These are phyloP conservation scores for Tylochromis polylepis DNA, from an alignment of 2,113 vertebrate species.

Conservation along the genomic window DNA sequence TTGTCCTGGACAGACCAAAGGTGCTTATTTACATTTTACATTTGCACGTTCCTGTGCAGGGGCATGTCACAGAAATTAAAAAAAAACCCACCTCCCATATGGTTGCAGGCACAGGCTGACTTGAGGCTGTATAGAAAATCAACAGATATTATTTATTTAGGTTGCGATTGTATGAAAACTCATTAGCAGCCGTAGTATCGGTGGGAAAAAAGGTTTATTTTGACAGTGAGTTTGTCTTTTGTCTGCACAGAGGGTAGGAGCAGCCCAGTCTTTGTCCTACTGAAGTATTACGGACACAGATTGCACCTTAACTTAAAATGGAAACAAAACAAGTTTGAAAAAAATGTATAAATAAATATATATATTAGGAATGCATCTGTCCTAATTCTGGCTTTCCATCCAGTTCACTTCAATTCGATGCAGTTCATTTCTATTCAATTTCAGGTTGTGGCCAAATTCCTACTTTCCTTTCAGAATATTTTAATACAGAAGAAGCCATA, in stretches of 20 bases:
- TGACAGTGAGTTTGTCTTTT: neutral
- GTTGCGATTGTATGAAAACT: neutral
- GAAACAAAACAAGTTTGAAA: neutral
- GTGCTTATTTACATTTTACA: conserved; percentile 17
- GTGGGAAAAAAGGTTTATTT: neutral
- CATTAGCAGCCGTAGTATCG: neutral
- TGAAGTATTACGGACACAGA: neutral
- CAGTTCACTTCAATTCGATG: neutral
- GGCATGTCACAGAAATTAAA: conserved; percentile 7
- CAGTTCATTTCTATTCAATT: neutral
- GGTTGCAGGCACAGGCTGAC: neutral
- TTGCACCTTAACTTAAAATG: neutral
- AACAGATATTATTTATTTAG: neutral
- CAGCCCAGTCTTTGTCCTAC: neutral
- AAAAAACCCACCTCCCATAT: neutral
- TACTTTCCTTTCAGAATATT: neutral
- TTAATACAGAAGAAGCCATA: neutral
- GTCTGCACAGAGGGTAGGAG: neutral
- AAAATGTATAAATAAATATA: neutral
- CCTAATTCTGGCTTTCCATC: neutral
- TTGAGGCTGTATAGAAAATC: neutral
- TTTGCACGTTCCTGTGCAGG: neutral
- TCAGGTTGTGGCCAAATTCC: neutral
- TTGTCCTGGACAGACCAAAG: neutral
- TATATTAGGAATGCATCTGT: rapidly evolving